phyloP scores from a whole-genome alignment of 1,140 invertebrate genomes.

The Piezodorus guildinii region DNA sequence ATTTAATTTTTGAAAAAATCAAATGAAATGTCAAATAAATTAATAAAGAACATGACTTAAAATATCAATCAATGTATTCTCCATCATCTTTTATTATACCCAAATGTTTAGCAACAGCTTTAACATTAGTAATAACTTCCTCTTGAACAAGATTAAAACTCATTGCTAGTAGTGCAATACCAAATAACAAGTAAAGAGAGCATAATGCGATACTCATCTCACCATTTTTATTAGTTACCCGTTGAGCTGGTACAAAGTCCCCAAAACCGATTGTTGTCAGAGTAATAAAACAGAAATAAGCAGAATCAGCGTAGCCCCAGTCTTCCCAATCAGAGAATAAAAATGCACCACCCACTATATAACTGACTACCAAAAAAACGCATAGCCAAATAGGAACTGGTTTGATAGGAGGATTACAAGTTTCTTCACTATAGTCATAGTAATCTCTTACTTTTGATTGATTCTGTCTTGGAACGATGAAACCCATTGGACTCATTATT shows the following conservation, averaged over 20 bases:
- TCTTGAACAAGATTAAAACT: conserved; percentile 95
- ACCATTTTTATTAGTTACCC: conserved; percentile 47
- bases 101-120: conserved; percentile 63
- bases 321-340: conserved; percentile 77
- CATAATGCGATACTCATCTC: conserved; percentile 78
- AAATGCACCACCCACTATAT: conserved; percentile 76
- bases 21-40: no score
- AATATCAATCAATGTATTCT: not conserved
- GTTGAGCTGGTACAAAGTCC: conserved; percentile 82
- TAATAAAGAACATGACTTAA: not conserved
- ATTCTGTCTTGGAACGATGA: conserved; percentile 44
- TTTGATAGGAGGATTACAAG: conserved; percentile 31
- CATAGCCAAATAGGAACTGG: conserved; percentile 86
- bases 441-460: conserved; percentile 36
- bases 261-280: conserved; percentile 91
- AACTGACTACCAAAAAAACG: conserved; percentile 75
- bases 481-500: conserved; percentile 56
- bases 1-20: no score
- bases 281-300: conserved; percentile 93
- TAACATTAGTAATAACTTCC: conserved; percentile 77
- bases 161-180: conserved; percentile 95
- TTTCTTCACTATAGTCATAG: conserved; percentile 32
- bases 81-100: conserved; percentile 67
- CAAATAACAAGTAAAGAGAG: conserved; percentile 86
- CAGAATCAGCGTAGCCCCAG: conserved; percentile 81